A percentile compares a stretch with the other conserved stretches of the same genome.
phyloP scores from a whole-genome alignment of 2,888 invertebrate species.

The Drosophila anceps region DNA sequence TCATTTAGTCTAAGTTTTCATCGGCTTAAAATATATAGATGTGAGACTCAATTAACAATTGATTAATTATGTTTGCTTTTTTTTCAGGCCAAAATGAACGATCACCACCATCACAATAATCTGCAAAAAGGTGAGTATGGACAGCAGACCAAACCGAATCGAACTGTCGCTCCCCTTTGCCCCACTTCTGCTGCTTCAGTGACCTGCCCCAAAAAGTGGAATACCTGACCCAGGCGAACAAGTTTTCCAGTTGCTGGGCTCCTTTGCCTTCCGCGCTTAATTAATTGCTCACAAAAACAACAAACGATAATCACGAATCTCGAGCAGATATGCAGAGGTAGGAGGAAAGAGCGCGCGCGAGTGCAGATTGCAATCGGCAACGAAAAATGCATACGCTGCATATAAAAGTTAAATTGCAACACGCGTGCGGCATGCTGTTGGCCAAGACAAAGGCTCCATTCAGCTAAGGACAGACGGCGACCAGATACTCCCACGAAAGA shows the following conservation, averaged over 20 bases:
- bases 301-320: constrained; percentile 76
- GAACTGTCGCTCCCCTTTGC: not conserved
- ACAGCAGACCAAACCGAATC: constrained; percentile 1
- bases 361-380: constrained; percentile 59
- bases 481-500: constrained; percentile 76
- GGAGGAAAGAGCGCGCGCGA: constrained; percentile 51
- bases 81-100: constrained; percentile 85
- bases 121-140: constrained; percentile 85
- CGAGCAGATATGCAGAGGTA: constrained; percentile 50
- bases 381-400: constrained; percentile 61
- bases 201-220: constrained; percentile 41
- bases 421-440: constrained; percentile 75
- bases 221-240: constrained; percentile 44
- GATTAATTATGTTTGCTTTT: constrained; percentile 12
- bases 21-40: not conserved
- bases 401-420: constrained; percentile 72
- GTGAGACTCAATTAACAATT: not conserved
- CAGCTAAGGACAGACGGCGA: constrained; percentile 31
- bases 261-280: constrained; percentile 51
- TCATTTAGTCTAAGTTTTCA: not conserved
- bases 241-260: constrained; percentile 31
- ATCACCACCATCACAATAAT: constrained; percentile 85
- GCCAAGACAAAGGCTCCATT: constrained; percentile 59
- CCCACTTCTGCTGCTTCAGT: not conserved
- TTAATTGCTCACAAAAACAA: constrained; percentile 78